Conservation (phyloP, 2,888 invertebrate genomes). For the Mythimna vitellina region DNA sequence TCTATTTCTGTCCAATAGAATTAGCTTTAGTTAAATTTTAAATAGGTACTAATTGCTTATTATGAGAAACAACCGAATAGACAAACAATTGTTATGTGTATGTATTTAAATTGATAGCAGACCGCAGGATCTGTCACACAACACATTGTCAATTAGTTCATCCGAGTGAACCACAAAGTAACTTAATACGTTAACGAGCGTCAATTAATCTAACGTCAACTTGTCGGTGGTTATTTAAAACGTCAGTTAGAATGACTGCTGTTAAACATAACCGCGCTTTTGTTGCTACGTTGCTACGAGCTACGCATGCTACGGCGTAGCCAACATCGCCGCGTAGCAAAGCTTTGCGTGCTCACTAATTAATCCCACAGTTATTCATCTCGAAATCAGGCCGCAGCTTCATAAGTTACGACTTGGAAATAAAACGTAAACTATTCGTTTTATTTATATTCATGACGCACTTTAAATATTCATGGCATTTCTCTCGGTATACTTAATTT, state of each 20-base stretch:
- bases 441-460: constrained; percentile 57
- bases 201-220: constrained; percentile 36
- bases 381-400: constrained; percentile 39
- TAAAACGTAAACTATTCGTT: constrained; percentile 48
- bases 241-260: constrained; percentile 21
- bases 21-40: neutral
- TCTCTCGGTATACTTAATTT: constrained; percentile 25
- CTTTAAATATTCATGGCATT: constrained; percentile 53
- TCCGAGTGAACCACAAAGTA: constrained; percentile 23
- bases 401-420: constrained; percentile 42
- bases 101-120: constrained; percentile 7
- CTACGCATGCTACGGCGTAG: constrained; percentile 55
- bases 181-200: constrained; percentile 33
- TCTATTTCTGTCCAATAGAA: neutral
- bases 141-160: constrained; percentile 12
- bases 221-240: constrained; percentile 24
- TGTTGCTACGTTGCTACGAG: constrained; percentile 26
- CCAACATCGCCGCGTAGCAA: constrained; percentile 46
- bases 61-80: neutral
- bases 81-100: neutral
- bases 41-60: neutral
- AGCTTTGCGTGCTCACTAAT: constrained; percentile 53
- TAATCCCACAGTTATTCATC: constrained; percentile 54
- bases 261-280: constrained; percentile 18
- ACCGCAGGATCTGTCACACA: constrained; percentile 5